Conservation (phyloP, 2,113 vertebrate genomes). For the Bubo bubo region DNA sequence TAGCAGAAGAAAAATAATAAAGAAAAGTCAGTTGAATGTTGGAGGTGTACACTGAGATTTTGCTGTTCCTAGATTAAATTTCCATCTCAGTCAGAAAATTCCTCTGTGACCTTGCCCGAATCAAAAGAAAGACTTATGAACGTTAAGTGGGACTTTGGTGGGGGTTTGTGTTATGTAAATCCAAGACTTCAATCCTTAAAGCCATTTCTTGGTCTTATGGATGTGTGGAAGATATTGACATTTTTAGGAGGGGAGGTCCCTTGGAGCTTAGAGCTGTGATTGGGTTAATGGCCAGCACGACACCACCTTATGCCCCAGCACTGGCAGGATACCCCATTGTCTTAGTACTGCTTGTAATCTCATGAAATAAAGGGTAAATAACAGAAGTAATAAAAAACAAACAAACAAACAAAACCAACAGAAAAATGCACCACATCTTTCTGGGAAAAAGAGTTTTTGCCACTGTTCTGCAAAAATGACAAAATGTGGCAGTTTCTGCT, state of each 20-base stretch:
- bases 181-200: neutral
- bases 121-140: neutral
- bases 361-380: neutral
- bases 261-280: neutral
- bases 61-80: neutral
- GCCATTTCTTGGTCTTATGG: neutral
- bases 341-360: neutral
- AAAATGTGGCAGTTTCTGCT: neutral
- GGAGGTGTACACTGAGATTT: neutral
- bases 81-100: neutral
- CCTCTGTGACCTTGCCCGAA: fast-evolving
- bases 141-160: neutral
- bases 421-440: neutral
- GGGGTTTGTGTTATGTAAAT: neutral
- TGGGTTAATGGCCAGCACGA: fast-evolving
- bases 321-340: neutral
- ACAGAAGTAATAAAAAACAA: neutral
- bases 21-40: neutral
- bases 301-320: neutral
- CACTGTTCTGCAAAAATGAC: neutral
- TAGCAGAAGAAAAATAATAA: neutral
- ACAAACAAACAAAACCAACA: neutral
- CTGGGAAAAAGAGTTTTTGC: neutral
- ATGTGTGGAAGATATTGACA: neutral
- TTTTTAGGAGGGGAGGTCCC: neutral